Evolutionary conservation across 2,888 invertebrate genomes (phyloP).

Genomic region (Andricus curvator): DNA sequence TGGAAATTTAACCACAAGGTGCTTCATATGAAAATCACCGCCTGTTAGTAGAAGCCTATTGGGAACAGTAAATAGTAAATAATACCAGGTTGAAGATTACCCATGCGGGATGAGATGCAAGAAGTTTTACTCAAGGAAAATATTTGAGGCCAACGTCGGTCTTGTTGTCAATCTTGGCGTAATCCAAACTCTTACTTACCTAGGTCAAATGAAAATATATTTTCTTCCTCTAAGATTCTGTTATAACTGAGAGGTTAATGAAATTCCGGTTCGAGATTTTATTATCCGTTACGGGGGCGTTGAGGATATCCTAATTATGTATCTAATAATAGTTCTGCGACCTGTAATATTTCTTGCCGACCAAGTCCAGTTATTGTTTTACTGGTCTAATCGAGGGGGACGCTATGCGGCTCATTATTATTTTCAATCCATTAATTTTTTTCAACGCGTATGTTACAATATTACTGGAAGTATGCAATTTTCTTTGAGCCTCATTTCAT

Average conservation of each 20-base stretch:
- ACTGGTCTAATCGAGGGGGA: neutral
- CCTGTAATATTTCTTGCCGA: slow-evolving; percentile 30
- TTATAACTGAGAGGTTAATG: slow-evolving; percentile 17
- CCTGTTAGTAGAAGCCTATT: neutral
- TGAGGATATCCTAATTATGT: slow-evolving; percentile 33
- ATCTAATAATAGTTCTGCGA: slow-evolving; percentile 20
- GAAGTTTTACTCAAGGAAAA: slow-evolving; percentile 3
- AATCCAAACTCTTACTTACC: neutral
- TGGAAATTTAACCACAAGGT: neutral
- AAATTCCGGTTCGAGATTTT: slow-evolving; percentile 31
- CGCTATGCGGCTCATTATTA: slow-evolving; percentile 15
- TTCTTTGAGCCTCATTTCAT: slow-evolving; percentile 12
- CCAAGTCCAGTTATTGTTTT: slow-evolving; percentile 32
- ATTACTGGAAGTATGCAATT: slow-evolving; percentile 24
- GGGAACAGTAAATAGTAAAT: neutral
- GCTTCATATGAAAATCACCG: slow-evolving; percentile 1
- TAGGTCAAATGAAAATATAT: slow-evolving; percentile 9
- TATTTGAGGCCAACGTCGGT: slow-evolving; percentile 26
- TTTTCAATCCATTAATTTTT: slow-evolving; percentile 32
- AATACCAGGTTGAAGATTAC: neutral
- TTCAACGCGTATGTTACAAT: slow-evolving; percentile 2
- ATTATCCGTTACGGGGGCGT: slow-evolving; percentile 33
- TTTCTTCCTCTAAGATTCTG: neutral
- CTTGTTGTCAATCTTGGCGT: neutral
- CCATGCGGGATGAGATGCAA: neutral